Percentiles rank a stretch among this genome's conserved stretches.
Conservation (phyloP, 92 coral and sea anemone species). For the Epizoanthus stellaris region DNA sequence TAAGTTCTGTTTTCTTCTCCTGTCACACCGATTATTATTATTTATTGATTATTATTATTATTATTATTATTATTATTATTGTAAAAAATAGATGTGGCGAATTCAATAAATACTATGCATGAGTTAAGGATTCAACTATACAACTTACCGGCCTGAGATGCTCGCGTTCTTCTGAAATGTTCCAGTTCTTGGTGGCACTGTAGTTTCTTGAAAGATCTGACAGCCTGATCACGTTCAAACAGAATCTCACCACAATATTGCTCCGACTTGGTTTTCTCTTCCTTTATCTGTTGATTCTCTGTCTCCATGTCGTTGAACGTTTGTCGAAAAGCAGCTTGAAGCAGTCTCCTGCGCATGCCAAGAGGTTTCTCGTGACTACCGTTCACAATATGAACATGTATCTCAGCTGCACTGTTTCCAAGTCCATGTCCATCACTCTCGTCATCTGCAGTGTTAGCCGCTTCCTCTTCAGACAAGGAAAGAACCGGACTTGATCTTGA, state of each 20-base stretch:
- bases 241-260: neutral
- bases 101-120: neutral
- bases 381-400: neutral
- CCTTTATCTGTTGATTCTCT: neutral
- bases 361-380: neutral
- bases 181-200: neutral
- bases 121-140: neutral
- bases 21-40: no score
- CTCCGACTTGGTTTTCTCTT: neutral
- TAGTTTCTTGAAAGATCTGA: neutral
- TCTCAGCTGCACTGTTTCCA: neutral
- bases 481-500: neutral
- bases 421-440: neutral
- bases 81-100: no score
- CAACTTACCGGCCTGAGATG: neutral
- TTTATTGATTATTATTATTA: no score
- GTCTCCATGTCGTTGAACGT: neutral
- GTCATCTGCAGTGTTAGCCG: neutral
- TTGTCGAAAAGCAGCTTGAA: neutral
- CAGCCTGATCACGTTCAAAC: conserved; percentile 13
- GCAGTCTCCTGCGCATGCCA: neutral
- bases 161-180: neutral
- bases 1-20: no score
- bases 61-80: no score
- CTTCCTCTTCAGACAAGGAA: neutral